Evolutionary conservation across 2,797 vertebrate species (phyloP).

Genomic region (Esox masquinongy): DNA sequence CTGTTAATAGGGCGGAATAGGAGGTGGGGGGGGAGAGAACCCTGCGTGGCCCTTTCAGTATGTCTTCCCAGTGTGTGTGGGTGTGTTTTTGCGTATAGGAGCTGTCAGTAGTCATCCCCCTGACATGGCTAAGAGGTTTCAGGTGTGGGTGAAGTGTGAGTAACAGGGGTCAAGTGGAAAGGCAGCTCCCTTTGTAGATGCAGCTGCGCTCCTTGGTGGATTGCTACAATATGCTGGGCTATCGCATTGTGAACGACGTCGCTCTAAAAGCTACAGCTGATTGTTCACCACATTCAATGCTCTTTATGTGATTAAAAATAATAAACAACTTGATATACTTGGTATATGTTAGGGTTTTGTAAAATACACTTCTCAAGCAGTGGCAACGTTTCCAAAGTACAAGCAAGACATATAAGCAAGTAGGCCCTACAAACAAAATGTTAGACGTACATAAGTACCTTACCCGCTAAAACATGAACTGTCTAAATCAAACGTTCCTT

Average conservation of each 20-base stretch:
- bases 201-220: constrained; percentile 3
- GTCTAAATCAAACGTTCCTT: not conserved
- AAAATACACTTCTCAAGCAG: not conserved
- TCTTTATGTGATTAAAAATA: not conserved
- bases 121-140: constrained; percentile 35
- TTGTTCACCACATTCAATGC: not conserved
- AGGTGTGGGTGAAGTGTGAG: constrained; percentile 30
- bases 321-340: no score
- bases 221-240: constrained; percentile 14
- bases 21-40: not conserved
- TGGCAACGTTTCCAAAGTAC: no score
- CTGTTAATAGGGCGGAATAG: constrained; percentile 16
- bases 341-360: not conserved
- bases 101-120: constrained; percentile 18
- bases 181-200: constrained; percentile 10
- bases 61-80: constrained; percentile 18
- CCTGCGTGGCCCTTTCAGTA: constrained; percentile 3
- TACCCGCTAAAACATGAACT: not conserved
- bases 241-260: not conserved
- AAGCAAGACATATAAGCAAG: not conserved
- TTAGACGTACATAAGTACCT: not conserved
- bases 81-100: not conserved
- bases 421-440: not conserved
- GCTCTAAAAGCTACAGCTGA: not conserved
- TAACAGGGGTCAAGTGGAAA: constrained; percentile 24